Base-by-base conservation (phyloP, 2,888 invertebrate genomes). In the Hypercompe scribonia region DNA sequence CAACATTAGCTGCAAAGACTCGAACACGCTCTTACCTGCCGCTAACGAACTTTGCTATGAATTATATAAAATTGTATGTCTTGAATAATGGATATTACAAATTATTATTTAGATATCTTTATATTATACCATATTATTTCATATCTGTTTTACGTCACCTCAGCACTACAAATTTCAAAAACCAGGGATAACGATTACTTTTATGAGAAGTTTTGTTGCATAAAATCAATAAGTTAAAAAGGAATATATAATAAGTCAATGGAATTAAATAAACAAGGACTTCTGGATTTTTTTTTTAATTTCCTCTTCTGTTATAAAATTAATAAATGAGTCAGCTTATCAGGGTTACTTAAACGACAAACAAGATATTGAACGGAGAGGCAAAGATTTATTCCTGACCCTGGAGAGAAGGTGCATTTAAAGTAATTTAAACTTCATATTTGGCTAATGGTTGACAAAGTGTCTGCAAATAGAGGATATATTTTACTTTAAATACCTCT, bases 1-100 rank as follows among this genome's bases (percentile, higher is more conserved):
- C 87, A 90, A 89, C 87, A 91, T 91, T 91, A 90, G 85, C 84
- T 84, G 88, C 86, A 87, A 89, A 90, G 90, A 89, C 88, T 86
- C 86, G 89, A 92, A 89, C 86, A 87, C 85, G 87, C 84, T 84
- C 77, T 85, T 90, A 88, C 87, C 83, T 86, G 76, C 81, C 78
- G 83, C 86, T 90, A 90, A 90, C 82, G 87, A 90, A 90, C 81
- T 87, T 89, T 86, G 84, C 82, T 81, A 84, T 85, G 78, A 82
- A 86, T 83, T 85, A 82, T 79, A 71, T 72, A 78, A 80, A 81
- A 83, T 80, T 77, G 75, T 78, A 73, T 64, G 69, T 69, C 65
- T 42, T 54, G 58, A 67, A 76, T 72, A 70, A 70, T 70, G 61
- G 42, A 68, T 77, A 73, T 72, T 67, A 74, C 73, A 46, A 46